Evolutionary conservation across 2,113 vertebrate genomes (phyloP).

Genomic region (Nipponia nippon): DNA sequence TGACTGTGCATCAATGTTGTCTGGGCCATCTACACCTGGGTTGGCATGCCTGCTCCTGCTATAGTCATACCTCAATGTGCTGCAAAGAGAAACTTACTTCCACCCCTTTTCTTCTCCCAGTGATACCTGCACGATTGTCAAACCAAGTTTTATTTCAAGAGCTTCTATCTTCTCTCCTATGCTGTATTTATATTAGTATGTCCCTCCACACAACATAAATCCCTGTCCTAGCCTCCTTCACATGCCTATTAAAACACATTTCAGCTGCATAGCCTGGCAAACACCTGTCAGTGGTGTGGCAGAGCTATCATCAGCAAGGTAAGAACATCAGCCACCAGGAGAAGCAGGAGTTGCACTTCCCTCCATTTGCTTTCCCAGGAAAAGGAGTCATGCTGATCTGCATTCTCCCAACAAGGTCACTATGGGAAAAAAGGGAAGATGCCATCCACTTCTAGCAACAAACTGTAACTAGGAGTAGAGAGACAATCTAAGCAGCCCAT

Average conservation of each 20-base stretch:
- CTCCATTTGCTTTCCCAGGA: neutral
- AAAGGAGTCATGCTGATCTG: neutral
- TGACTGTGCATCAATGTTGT: neutral
- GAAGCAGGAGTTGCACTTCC: neutral
- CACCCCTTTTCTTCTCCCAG: neutral
- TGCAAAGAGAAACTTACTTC: neutral
- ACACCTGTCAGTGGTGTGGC: neutral
- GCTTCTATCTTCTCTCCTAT: neutral
- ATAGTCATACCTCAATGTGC: neutral
- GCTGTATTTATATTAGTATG: neutral
- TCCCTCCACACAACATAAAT: neutral
- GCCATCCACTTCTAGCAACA: neutral
- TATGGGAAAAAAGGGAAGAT: neutral
- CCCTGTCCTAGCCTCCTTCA: neutral
- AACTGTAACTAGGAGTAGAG: neutral
- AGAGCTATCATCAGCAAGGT: neutral
- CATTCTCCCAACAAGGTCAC: neutral
- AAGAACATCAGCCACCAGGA: neutral
- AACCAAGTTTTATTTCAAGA: neutral
- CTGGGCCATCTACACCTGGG: neutral
- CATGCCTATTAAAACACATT: neutral
- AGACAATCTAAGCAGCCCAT: neutral
- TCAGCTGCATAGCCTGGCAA: neutral
- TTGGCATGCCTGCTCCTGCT: neutral
- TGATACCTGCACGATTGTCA: neutral